Evolutionary conservation across 2,797 vertebrate genomes (phyloP).

Genomic region (Fistularia commersonii): DNA sequence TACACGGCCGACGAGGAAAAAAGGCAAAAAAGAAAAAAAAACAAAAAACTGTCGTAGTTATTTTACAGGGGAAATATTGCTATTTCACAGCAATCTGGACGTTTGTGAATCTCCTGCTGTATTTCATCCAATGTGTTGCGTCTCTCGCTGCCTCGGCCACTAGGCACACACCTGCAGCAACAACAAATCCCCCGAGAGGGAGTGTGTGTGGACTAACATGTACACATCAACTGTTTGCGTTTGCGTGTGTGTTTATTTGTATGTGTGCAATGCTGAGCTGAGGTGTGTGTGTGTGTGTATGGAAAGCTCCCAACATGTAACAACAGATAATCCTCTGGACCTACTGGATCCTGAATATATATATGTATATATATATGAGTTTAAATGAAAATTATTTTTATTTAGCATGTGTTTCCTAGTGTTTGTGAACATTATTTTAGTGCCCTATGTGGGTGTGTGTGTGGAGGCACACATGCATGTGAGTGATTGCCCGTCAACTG

Average conservation of each 20-base stretch:
- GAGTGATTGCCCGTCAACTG: slow-evolving; percentile 24
- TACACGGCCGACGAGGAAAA: slow-evolving; percentile 19
- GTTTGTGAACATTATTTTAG: slow-evolving; percentile 28
- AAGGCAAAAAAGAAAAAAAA: slow-evolving; percentile 16
- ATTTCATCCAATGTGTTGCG: slow-evolving; percentile 36
- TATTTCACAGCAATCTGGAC: slow-evolving; percentile 38
- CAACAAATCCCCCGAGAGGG: slow-evolving; percentile 53
- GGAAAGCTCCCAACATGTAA: slow-evolving; percentile 54
- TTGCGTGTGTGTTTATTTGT: slow-evolving; percentile 18
- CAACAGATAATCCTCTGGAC: slow-evolving; percentile 46
- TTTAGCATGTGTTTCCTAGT: slow-evolving; percentile 24
- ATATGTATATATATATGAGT: slow-evolving; percentile 9
- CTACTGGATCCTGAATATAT: slow-evolving; percentile 20
- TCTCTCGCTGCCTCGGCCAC: slow-evolving; percentile 49
- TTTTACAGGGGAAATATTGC: slow-evolving; percentile 32
- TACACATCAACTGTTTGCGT: slow-evolving; percentile 35
- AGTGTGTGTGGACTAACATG: slow-evolving; percentile 43
- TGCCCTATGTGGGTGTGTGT: neutral
- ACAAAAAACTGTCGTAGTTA: slow-evolving; percentile 23
- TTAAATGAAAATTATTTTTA: slow-evolving; percentile 13
- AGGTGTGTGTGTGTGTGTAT: slow-evolving; percentile 29
- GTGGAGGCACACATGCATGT: neutral
- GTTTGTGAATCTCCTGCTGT: slow-evolving; percentile 33
- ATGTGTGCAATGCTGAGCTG: slow-evolving; percentile 21
- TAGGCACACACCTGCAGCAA: slow-evolving; percentile 64